phyloP scores from a whole-genome alignment of 2,888 invertebrate species.

The Drosophila robusta region DNA sequence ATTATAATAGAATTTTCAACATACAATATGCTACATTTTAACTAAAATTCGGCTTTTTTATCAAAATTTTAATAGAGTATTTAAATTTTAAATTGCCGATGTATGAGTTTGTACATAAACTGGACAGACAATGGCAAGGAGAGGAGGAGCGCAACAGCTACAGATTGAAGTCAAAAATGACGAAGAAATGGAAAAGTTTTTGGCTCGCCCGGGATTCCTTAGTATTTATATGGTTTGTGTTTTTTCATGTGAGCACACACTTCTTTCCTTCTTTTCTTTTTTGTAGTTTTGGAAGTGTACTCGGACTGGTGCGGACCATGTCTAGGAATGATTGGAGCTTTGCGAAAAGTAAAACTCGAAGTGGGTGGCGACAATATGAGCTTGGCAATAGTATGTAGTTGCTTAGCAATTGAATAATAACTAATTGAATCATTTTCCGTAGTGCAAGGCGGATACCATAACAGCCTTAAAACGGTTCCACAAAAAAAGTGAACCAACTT shows the following conservation, averaged over 20 bases:
- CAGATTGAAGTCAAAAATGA: constrained; percentile 93
- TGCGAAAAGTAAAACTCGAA: constrained; percentile 95
- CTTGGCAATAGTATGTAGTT: constrained; percentile 87
- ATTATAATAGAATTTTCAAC: constrained; percentile 3
- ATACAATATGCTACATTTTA: constrained; percentile 21
- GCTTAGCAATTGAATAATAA: background rate
- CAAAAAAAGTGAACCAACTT: constrained; percentile 94
- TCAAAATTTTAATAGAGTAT: constrained; percentile 18
- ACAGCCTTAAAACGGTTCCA: constrained; percentile 90
- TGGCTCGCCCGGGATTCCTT: constrained; percentile 91
- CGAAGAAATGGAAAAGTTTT: constrained; percentile 93
- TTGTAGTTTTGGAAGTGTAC: constrained; percentile 92
- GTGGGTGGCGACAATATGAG: constrained; percentile 92
- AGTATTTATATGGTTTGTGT: constrained; percentile 85
- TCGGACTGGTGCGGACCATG: constrained; percentile 97
- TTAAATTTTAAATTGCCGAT: constrained; percentile 20
- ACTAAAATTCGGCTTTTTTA: constrained; percentile 23
- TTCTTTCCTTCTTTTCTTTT: background rate
- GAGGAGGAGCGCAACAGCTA: constrained; percentile 90
- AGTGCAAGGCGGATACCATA: constrained; percentile 90
- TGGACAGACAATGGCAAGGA: constrained; percentile 88
- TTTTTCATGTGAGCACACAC: constrained; percentile 2
- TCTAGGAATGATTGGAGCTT: constrained; percentile 92
- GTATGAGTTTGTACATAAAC: constrained; percentile 8
- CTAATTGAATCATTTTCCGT: background rate